Base-by-base conservation (phyloP, 2,888 invertebrate species). In the Clusia tigrina region DNA sequence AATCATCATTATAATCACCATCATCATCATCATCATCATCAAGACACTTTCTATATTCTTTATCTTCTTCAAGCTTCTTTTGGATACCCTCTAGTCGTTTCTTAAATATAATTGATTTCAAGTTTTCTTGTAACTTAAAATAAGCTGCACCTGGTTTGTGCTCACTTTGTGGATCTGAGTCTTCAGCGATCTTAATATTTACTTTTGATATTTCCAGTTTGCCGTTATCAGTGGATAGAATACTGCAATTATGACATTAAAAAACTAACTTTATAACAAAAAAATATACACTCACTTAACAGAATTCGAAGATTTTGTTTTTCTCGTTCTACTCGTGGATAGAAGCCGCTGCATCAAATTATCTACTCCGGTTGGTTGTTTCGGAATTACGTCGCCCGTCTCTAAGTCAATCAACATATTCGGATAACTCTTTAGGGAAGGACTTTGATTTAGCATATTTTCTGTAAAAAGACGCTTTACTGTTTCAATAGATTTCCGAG, bases 71-170 rank as follows among this genome's bases (percentile, higher is more conserved):
- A 26, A 78, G 76, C 77, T 85, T 81, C 63, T 90, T 87, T 25
- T 87, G 83, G 56, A 93, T 88, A 70, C 91, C 89, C 63, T 90
- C 86, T 42, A 89, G 87, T 56, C 93, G 85, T 73, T 89, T 90
- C 67, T 88, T 86, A 2, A 88, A 88, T 75, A 95, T 94, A 81
- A 90, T 86, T 15, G 87, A 85, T 74, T 90, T 88, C 1, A 95
- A 85, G 66, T 90, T 89, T 65, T 89, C 87, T 76, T 90, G 90
- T 58, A 95, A 83, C 71, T 88, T 89, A n/a, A 86, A 80, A 68
- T 91, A 87, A 71, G 89, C 90, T 2, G 88, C 88, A 0, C 95
- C 93, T 48, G 93, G 91, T 77, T 89, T 87, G 32, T 84, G 85
- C 17, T 85, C 79, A 54, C 72, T 77, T 32, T 69, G 69, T 1